These are phyloP conservation scores for Noturus placidus DNA, from an alignment of 2,113 vertebrate genomes.

Conservation along the genomic window DNA sequence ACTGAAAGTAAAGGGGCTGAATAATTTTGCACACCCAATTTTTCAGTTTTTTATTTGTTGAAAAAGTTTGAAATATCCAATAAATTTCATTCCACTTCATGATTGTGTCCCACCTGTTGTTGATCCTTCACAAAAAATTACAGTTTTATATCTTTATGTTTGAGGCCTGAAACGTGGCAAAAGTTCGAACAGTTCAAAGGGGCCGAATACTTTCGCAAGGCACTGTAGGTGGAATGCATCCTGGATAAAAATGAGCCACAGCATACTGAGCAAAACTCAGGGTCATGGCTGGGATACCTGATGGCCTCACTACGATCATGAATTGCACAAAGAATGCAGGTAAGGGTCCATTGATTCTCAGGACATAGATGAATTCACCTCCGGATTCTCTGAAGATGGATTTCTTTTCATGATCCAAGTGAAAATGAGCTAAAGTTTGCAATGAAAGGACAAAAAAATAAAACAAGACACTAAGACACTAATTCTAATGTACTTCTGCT, in stretches of 20 bases:
- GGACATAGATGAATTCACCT: slow-evolving; percentile 82
- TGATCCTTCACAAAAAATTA: too few relatives aligned
- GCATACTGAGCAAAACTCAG: slow-evolving; percentile 79
- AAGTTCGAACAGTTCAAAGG: too few relatives aligned
- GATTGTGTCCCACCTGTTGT: too few relatives aligned
- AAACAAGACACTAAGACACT: background rate
- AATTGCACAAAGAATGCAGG: slow-evolving; percentile 78
- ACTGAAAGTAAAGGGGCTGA: too few relatives aligned
- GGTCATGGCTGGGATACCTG: slow-evolving; percentile 67
- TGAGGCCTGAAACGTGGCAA: too few relatives aligned
- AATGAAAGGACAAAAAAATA: background rate
- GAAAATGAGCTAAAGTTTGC: background rate
- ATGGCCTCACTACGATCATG: slow-evolving; percentile 74
- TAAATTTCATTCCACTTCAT: too few relatives aligned
- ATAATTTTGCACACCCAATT: too few relatives aligned
- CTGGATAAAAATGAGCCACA: slow-evolving; percentile 71
- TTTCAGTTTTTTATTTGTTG: too few relatives aligned
- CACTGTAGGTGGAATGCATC: slow-evolving; percentile 66
- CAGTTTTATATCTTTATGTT: too few relatives aligned
- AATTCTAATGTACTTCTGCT: slow-evolving; percentile 27
- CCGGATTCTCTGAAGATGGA: slow-evolving; percentile 79
- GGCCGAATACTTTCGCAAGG: too few relatives aligned
- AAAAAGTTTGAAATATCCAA: too few relatives aligned
- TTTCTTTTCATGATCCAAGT: slow-evolving; percentile 51
- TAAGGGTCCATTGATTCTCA: slow-evolving; percentile 75